A percentile compares a stretch with the other conserved stretches of the same genome.
phyloP scores from a whole-genome alignment of 2,888 invertebrate species.

The Ophioninae sp. region DNA sequence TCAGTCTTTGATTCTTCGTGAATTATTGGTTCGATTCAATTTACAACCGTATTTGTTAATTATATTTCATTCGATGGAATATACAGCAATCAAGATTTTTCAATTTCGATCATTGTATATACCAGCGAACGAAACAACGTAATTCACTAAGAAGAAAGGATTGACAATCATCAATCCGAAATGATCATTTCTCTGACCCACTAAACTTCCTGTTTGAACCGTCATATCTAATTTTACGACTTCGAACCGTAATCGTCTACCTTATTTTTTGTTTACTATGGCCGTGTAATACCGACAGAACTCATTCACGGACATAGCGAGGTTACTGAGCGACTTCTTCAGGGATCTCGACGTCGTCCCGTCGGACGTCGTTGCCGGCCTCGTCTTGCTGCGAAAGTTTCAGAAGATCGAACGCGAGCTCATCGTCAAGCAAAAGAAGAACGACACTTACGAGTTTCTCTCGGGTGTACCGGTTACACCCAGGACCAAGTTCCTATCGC shows the following conservation, averaged over 20 bases:
- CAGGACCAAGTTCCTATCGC: slow-evolving; percentile 89
- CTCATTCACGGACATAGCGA: slow-evolving; percentile 92
- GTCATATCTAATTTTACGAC: background rate
- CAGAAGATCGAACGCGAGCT: slow-evolving; percentile 90
- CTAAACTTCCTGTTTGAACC: background rate
- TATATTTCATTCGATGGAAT: too few relatives aligned
- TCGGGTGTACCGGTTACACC: slow-evolving; percentile 93
- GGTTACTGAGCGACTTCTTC: slow-evolving; percentile 92
- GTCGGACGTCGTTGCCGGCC: slow-evolving; percentile 92
- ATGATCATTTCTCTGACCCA: too few relatives aligned
- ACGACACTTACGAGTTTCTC: slow-evolving; percentile 92
- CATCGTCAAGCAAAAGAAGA: slow-evolving; percentile 88
- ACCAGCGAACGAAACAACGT: too few relatives aligned
- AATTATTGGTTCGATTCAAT: too few relatives aligned
- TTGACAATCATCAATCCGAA: too few relatives aligned
- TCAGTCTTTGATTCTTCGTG: too few relatives aligned
- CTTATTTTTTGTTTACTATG: background rate
- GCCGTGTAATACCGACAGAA: slow-evolving; percentile 82
- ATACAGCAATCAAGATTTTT: too few relatives aligned
- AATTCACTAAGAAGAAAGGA: too few relatives aligned
- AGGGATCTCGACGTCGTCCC: slow-evolving; percentile 94
- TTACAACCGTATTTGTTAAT: too few relatives aligned
- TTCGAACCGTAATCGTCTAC: background rate
- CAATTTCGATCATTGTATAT: too few relatives aligned
- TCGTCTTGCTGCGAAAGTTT: slow-evolving; percentile 89